Percentiles rank a stretch among this genome's conserved stretches.
phyloP scores from a whole-genome alignment of 2,888 invertebrate genomes.

The Synanthedon tipuliformis region DNA sequence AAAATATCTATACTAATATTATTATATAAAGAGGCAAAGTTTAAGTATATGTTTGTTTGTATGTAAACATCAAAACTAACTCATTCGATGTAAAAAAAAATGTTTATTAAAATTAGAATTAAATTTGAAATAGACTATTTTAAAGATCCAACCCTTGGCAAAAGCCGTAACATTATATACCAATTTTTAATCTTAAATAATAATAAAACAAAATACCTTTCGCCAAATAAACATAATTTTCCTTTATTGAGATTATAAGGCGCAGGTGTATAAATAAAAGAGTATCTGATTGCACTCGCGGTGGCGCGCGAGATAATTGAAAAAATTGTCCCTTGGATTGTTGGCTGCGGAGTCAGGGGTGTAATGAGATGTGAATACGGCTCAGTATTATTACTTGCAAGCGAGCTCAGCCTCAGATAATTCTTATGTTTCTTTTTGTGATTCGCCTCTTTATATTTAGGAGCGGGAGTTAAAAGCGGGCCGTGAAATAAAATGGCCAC shows the following conservation, averaged over 20 bases:
- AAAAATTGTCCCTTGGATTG: slow-evolving; percentile 57
- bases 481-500: neutral
- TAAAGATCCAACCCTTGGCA: too few relatives aligned
- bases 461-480: neutral
- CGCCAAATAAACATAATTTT: too few relatives aligned
- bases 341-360: slow-evolving; percentile 26
- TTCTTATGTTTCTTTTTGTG: neutral
- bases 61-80: too few relatives aligned
- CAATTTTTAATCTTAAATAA: too few relatives aligned
- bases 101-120: too few relatives aligned
- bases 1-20: neutral
- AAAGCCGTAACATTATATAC: too few relatives aligned
- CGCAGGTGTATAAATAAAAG: slow-evolving; percentile 33
- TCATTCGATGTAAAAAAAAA: too few relatives aligned
- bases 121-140: too few relatives aligned
- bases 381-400: slow-evolving; percentile 14
- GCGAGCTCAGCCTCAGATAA: slow-evolving; percentile 4
- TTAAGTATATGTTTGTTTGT: too few relatives aligned
- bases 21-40: too few relatives aligned
- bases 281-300: slow-evolving; percentile 47
- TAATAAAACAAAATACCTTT: too few relatives aligned
- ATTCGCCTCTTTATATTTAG: neutral
- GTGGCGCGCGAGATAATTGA: slow-evolving; percentile 50
- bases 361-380: slow-evolving; percentile 48
- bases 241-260: slow-evolving; percentile 25